Base-by-base conservation (phyloP, 2,113 vertebrate species). In the Lepus europaeus region DNA sequence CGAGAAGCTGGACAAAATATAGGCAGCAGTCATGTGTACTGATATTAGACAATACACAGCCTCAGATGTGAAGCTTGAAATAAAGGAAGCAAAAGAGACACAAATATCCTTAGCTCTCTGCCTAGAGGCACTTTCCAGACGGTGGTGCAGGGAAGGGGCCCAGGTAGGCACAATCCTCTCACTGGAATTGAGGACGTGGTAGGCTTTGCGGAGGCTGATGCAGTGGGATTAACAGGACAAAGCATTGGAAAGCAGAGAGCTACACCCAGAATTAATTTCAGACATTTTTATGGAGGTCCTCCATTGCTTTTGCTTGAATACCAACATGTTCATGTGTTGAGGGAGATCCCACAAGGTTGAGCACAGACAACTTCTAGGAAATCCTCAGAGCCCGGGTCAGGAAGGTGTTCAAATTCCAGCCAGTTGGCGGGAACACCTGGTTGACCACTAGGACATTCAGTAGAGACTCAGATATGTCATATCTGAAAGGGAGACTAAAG, bases 51-150 rank as follows among this genome's bases (percentile, higher is more conserved):
- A 92, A 63, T 1, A 82, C 8, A 59, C 39, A 87, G 64, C 22
- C 74, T 87, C 36, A 63, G 64, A 78, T 10, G 56, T 83, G 77
- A 77, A 66, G 49, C 59, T 70, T 86, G 7, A 78, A 91, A 93
- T 19, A 80, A 33, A 8, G 33, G 4, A 87, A 82, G 25, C 9
- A 69, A 78, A 61, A 36, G 33, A 66, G 66, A 12, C 39, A 56
- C 31, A 31, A 66, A 77, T 33, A 66, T 20, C 33, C 11, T 27
- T 66, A 69, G 45, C 6, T 78, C 87, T 89, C 61, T 91, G 49
- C 53, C 14, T 33, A 33, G 29, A 82, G 23, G 19, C 5, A 36
- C 2, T 85, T 93, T 88, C 9, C 68, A 81, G 76, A 72, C 4
- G 17, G 17, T 53, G 9, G 51, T 23, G 12, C 29, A 72, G 20